Conservation (phyloP, 2,888 invertebrate genomes). For the Aphodius granarius region DNA sequence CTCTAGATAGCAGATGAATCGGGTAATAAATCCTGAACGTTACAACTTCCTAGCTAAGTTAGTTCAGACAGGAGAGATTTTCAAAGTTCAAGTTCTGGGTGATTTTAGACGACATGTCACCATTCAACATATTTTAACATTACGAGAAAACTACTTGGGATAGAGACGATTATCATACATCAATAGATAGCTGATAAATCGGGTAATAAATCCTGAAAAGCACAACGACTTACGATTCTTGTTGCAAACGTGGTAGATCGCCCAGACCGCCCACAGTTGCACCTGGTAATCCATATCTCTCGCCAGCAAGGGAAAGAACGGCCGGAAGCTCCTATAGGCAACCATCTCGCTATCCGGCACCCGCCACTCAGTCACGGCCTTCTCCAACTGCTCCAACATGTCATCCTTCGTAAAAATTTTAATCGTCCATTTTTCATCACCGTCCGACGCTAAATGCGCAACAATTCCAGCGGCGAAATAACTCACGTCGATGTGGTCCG, state of each 20-base stretch:
- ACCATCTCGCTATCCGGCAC: slow-evolving; percentile 76
- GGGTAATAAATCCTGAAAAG: no score
- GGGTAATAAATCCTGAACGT: no score
- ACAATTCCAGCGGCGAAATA: slow-evolving; percentile 75
- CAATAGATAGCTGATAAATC: no score
- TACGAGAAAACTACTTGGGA: no score
- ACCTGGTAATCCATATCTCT: slow-evolving; percentile 64
- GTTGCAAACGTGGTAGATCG: slow-evolving; percentile 76
- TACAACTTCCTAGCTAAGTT: no score
- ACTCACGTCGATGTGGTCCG: slow-evolving; percentile 67
- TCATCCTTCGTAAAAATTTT: slow-evolving; percentile 41
- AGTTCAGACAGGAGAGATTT: no score
- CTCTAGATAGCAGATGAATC: no score
- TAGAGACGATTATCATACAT: no score
- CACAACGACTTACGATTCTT: slow-evolving; percentile 67
- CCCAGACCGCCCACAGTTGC: slow-evolving; percentile 79
- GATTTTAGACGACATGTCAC: no score
- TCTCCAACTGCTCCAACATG: slow-evolving; percentile 58
- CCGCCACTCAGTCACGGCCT: slow-evolving; percentile 65
- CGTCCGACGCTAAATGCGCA: slow-evolving; percentile 68
- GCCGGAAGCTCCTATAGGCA: slow-evolving; percentile 70
- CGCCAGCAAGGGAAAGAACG: slow-evolving; percentile 68
- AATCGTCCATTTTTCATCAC: slow-evolving; percentile 57
- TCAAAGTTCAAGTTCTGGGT: no score
- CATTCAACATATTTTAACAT: no score